Conservation (phyloP, 2,113 vertebrate genomes). For the Pterocles gutturalis region DNA sequence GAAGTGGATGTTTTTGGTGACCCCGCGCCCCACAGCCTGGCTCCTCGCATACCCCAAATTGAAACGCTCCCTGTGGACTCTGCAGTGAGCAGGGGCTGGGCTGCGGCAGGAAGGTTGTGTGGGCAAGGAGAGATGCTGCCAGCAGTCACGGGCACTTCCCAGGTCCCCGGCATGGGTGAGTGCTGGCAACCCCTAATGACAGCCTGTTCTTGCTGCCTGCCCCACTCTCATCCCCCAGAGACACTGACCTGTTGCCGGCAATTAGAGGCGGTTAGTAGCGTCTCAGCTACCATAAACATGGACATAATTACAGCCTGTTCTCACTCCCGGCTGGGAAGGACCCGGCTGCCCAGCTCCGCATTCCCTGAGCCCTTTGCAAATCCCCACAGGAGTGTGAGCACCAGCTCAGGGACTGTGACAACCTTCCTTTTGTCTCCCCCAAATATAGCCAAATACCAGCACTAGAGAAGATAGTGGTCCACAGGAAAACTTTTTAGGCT, state of each 20-base stretch:
- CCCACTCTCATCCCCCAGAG: background rate
- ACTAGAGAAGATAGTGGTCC: background rate
- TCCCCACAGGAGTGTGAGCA: background rate
- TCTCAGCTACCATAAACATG: background rate
- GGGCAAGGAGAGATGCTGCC: background rate
- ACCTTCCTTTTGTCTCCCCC: background rate
- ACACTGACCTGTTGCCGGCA: slow-evolving; percentile 10
- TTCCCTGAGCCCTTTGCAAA: background rate
- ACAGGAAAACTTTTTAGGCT: background rate
- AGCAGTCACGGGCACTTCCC: background rate
- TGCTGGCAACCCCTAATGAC: background rate
- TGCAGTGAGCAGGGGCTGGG: background rate
- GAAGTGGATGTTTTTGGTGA: background rate
- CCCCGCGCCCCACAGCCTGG: background rate
- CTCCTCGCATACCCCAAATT: rapidly evolving
- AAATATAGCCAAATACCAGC: background rate
- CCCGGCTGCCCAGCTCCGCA: background rate
- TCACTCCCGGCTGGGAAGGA: background rate
- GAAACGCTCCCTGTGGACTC: background rate
- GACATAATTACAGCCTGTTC: slow-evolving; percentile 3
- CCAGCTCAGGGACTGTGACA: background rate
- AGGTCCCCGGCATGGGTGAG: background rate
- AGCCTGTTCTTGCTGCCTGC: background rate
- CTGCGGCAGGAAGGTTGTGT: background rate
- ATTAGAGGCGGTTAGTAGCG: slow-evolving; percentile 22